phyloP scores from a whole-genome alignment of 1,140 invertebrate species.

The Drosophila oshimai region DNA sequence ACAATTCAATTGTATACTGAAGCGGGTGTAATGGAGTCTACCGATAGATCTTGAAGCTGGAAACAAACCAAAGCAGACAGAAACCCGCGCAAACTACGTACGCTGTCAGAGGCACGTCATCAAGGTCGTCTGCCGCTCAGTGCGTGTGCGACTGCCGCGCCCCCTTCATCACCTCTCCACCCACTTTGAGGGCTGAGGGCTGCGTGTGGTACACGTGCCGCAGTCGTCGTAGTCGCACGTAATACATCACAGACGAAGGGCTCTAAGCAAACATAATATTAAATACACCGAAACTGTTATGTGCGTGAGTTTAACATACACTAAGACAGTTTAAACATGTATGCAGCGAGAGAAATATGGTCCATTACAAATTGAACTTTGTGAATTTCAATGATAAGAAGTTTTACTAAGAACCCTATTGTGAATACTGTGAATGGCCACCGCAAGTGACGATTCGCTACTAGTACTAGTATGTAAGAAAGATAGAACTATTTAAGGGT shows the following conservation, averaged over 20 bases:
- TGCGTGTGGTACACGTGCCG: slow-evolving; percentile 60
- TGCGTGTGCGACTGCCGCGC: slow-evolving; percentile 43
- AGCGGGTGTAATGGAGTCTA: background rate
- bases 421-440: no score
- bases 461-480: no score
- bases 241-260: slow-evolving; percentile 38
- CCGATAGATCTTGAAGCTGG: slow-evolving; percentile 7
- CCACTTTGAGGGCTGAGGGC: slow-evolving; percentile 1
- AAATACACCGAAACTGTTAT: background rate
- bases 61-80: background rate
- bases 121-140: slow-evolving; percentile 43
- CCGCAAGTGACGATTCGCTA: no score
- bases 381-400: background rate
- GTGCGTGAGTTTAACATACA: background rate
- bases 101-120: slow-evolving; percentile 31
- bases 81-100: no score
- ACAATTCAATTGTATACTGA: background rate
- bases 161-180: slow-evolving; percentile 1
- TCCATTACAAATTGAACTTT: background rate
- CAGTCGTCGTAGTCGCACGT: slow-evolving; percentile 41
- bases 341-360: background rate
- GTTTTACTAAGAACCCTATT: no score
- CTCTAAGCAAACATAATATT: slow-evolving; percentile 15
- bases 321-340: background rate
- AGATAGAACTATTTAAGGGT: no score